These are phyloP conservation scores for Macrosteles quadrilineatus DNA, from an alignment of 1,140 invertebrate genomes.

Conservation along the genomic window DNA sequence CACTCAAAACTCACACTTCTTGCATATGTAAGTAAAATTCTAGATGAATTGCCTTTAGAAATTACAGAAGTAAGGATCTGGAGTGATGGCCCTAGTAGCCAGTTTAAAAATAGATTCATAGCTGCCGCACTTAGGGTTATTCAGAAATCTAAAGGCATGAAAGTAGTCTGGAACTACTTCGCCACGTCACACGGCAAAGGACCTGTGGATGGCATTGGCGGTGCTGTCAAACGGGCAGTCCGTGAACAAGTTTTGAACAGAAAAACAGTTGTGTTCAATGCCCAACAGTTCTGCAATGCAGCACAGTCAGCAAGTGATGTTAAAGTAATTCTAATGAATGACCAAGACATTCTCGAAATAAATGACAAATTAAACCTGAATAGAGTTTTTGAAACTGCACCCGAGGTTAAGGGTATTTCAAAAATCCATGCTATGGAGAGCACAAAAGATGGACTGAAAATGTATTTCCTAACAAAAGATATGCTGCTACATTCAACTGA, in stretches of 20 bases:
- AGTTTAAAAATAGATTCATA: no score
- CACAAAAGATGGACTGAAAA: no score
- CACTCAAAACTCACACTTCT: no score
- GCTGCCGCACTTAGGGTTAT: background rate
- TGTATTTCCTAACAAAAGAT: no score
- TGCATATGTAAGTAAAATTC: no score
- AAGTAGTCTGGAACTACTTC: conserved; percentile 46
- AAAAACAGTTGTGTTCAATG: background rate
- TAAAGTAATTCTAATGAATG: no score
- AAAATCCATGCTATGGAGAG: no score
- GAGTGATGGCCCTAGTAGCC: conserved; percentile 1
- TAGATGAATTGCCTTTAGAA: no score
- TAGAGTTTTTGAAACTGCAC: no score
- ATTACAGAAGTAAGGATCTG: background rate
- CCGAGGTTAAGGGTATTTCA: no score
- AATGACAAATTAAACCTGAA: background rate
- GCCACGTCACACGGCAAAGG: conserved; percentile 48
- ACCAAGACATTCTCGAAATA: background rate
- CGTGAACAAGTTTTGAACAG: background rate
- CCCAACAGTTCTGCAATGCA: background rate
- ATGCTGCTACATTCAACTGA: no score
- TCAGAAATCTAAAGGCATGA: background rate
- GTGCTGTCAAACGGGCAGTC: conserved; percentile 41
- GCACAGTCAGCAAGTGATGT: background rate
- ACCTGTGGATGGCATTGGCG: conserved; percentile 49